Conservation (phyloP, 2,797 vertebrate genomes). For the Carcharodon carcharias region DNA sequence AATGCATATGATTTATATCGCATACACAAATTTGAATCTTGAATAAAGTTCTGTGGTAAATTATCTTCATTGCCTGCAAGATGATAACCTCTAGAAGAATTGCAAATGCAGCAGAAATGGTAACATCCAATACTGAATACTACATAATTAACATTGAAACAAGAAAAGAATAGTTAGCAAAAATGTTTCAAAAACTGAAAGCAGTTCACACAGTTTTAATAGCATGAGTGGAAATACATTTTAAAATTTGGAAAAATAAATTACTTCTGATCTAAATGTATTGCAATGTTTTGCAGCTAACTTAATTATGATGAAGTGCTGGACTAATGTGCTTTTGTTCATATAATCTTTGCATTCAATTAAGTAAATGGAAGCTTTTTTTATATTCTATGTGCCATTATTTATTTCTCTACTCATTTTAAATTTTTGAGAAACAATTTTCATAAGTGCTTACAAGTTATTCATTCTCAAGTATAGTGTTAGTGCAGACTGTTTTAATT, state of each 20-base stretch:
- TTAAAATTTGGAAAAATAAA: not conserved
- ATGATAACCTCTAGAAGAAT: not conserved
- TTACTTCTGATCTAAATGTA: not conserved
- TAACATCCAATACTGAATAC: not conserved
- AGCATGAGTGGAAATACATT: not conserved
- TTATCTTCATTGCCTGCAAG: not conserved
- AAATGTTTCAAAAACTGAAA: not conserved
- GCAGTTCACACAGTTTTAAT: not conserved
- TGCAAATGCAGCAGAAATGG: not conserved
- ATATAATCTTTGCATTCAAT: not conserved
- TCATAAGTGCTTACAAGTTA: not conserved
- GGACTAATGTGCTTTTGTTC: not conserved
- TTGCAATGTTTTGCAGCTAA: not conserved
- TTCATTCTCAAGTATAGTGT: not conserved
- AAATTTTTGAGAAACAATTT: not conserved
- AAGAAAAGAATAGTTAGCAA: not conserved
- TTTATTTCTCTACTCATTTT: not conserved
- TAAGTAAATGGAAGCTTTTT: not conserved
- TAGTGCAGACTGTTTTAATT: not conserved
- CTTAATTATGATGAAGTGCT: not conserved
- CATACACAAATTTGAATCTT: not conserved
- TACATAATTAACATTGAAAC: not conserved
- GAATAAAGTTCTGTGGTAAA: not conserved
- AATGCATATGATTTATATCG: not conserved
- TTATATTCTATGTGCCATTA: not conserved